phyloP scores from a whole-genome alignment of 2,888 invertebrate genomes.

The Chalcosyrphus nemorum region DNA sequence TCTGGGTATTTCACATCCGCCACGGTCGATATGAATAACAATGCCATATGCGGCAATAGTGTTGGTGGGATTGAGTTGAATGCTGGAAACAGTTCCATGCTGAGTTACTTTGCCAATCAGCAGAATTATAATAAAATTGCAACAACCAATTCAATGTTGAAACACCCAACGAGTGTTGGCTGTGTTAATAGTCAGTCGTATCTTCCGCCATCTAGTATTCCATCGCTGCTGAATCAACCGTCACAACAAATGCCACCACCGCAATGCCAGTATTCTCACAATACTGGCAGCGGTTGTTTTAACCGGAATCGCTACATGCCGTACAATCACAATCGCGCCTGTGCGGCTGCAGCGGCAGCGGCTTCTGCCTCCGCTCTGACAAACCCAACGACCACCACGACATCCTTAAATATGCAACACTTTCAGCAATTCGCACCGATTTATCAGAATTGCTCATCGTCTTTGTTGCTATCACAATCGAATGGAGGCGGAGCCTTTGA shows the following conservation, averaged over 20 bases:
- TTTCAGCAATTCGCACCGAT: conserved; percentile 76
- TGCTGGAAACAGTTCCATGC: conserved; percentile 41
- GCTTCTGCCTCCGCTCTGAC: conserved; percentile 67
- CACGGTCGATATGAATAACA: conserved; percentile 54
- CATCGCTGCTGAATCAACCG: conserved; percentile 20
- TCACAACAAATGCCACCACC: conserved; percentile 47
- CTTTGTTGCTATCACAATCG: conserved; percentile 17
- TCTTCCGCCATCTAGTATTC: conserved; percentile 21
- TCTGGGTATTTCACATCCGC: conserved; percentile 39
- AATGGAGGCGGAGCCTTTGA: conserved; percentile 32
- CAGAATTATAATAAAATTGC: conserved; percentile 51
- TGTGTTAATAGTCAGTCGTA: conserved; percentile 23
- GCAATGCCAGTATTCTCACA: conserved; percentile 76
- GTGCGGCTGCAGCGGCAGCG: conserved; percentile 74
- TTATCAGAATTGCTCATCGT: conserved; percentile 75
- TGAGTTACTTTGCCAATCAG: conserved; percentile 50
- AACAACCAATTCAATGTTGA: conserved; percentile 33
- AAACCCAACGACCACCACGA: conserved; percentile 48
- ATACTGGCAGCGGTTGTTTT: conserved; percentile 74
- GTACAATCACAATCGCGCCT: conserved; percentile 78
- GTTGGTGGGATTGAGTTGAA: conserved; percentile 24
- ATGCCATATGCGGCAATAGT: conserved; percentile 23
- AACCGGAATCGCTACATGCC: conserved; percentile 80
- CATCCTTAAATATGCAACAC: conserved; percentile 63
- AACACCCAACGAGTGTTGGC: conserved; percentile 16